A percentile compares a stretch with the other conserved stretches of the same genome.
These are phyloP conservation scores for Leptonema lineaticorne DNA, from an alignment of 1,140 invertebrate genomes.

Conservation along the genomic window DNA sequence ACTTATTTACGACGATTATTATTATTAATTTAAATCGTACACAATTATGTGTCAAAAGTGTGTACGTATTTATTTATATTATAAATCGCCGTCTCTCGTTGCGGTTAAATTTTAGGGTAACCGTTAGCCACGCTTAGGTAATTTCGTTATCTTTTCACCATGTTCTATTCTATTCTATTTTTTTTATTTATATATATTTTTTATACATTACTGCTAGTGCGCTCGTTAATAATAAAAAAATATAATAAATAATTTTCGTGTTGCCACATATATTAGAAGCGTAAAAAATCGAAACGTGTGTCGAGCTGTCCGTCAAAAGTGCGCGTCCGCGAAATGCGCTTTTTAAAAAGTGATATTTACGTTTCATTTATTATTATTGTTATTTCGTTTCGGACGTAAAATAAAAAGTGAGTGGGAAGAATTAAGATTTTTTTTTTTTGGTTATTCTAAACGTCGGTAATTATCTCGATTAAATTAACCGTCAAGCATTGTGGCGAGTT, in stretches of 20 bases:
- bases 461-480: slow-evolving; percentile 28
- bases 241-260: slow-evolving; percentile 15
- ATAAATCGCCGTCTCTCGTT: background rate
- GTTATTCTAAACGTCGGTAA: slow-evolving; percentile 3
- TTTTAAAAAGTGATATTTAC: no score
- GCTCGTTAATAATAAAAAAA: no score
- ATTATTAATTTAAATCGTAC: background rate
- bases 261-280: slow-evolving; percentile 26
- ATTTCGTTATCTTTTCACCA: slow-evolving; percentile 17
- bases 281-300: slow-evolving; percentile 19
- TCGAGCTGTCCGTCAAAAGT: slow-evolving; percentile 21
- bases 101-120: background rate
- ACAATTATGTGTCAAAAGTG: background rate
- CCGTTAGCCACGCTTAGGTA: background rate
- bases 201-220: no score
- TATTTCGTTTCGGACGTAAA: no score
- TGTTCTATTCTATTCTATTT: no score
- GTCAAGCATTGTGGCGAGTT: slow-evolving; percentile 12
- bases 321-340: no score
- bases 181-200: no score
- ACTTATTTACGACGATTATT: background rate
- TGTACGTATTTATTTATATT: background rate
- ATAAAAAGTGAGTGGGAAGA: no score
- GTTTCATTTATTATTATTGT: no score
- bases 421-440: no score